Evolutionary conservation across 1,140 invertebrate genomes (phyloP), one percentile per base, ranked within the genome.

Genomic region (Cotesia chilonis): DNA sequence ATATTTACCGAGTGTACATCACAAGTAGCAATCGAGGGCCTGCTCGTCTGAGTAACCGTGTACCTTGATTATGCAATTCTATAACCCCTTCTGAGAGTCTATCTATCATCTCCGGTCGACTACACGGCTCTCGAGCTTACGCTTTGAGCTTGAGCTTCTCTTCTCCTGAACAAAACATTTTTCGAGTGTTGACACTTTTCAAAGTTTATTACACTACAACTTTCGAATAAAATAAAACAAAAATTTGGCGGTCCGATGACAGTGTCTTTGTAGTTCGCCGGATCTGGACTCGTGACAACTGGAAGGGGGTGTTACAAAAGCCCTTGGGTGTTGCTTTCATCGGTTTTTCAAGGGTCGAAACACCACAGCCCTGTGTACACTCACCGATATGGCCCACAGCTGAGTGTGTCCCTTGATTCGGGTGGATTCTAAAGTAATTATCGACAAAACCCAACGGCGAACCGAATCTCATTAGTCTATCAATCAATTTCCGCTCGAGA

Each of bases 1-100:
- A 72, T 72, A 72, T 72, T 72, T 72, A 72, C 71, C 71, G 55
- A 72, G 57, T 65, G 65, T 72, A 60, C 52, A 63, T 65, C 64
- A 28, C 57, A 65, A 47, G 41, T 47, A 47, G 41, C 10, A 47
- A 47, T 72, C 71, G 57, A 72, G 65, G 65, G 71, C 41, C 57
- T 72, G 36, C 64, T 71, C 70, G 6, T 47, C 61, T 68, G 65
- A 63, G 71, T 67, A 68, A 72, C 57, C 68, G 38, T 14, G 71
- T 68, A 65, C 71, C 71, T 72, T 72, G 65, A 72, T 72, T 72
- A 72, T 72, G 71, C 71, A 72, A 72, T 72, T 68, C 71, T 72
- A 72, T 55, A 72, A 66, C 37, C 60, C 37, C 35, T 54, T 47
- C 63, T 68, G 65, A 47, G 41, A 47, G 41, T 47, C 41, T 47